A percentile compares a stretch with the other conserved stretches of the same genome.
These are phyloP conservation scores for Saiga tatarica DNA, from an alignment of 2,113 vertebrate genomes.

Conservation along the genomic window DNA sequence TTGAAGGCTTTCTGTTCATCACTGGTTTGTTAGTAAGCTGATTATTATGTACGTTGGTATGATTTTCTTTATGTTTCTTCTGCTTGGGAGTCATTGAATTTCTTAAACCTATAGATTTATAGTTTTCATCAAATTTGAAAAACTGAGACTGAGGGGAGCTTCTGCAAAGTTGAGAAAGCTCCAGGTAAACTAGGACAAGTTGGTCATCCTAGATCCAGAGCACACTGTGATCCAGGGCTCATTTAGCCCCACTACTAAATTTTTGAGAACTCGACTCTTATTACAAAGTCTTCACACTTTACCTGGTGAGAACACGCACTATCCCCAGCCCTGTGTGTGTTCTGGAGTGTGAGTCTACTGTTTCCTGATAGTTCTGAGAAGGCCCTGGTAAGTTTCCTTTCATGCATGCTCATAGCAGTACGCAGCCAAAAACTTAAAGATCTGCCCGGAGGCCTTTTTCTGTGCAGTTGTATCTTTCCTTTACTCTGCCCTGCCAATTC, in stretches of 20 bases:
- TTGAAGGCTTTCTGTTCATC: background rate
- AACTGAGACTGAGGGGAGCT: background rate
- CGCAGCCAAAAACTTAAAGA: background rate
- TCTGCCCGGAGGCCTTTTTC: background rate
- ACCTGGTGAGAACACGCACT: background rate
- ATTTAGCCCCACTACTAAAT: background rate
- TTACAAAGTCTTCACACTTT: background rate
- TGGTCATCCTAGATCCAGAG: background rate
- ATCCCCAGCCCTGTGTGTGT: background rate
- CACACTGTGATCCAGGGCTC: background rate
- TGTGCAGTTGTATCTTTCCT: background rate
- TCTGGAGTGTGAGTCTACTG: background rate
- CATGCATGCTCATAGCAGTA: background rate
- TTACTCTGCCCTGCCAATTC: background rate
- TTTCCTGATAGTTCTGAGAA: background rate
- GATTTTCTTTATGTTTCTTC: background rate
- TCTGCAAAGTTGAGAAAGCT: background rate
- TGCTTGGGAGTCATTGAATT: background rate
- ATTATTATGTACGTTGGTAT: background rate
- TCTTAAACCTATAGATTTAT: background rate
- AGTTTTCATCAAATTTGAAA: background rate
- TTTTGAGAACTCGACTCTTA: background rate
- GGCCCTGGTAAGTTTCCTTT: background rate
- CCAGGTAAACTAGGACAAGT: background rate
- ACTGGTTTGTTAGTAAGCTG: background rate